These are phyloP conservation scores for Loriculus beryllinus DNA, from an alignment of 2,797 vertebrate species.

Conservation along the genomic window DNA sequence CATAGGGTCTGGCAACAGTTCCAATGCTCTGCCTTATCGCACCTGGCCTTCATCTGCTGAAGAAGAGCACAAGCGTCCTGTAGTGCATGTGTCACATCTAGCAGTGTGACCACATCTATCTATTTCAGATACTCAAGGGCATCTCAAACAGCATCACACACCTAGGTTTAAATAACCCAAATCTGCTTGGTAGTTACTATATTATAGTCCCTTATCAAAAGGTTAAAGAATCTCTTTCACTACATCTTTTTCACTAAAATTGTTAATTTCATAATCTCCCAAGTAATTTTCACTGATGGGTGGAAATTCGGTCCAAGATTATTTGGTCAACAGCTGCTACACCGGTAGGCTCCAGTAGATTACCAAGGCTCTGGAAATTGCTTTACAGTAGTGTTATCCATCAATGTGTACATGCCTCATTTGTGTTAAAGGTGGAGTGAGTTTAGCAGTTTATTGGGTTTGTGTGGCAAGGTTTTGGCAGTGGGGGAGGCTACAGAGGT, in stretches of 20 bases:
- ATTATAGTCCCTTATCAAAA: background rate
- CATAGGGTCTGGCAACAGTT: background rate
- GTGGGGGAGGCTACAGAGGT: background rate
- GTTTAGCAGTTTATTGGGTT: background rate
- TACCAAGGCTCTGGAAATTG: background rate
- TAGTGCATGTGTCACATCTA: background rate
- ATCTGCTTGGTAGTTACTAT: background rate
- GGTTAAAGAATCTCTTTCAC: background rate
- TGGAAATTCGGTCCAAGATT: background rate
- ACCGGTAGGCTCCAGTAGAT: background rate
- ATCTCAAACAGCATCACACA: background rate
- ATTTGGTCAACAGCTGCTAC: background rate
- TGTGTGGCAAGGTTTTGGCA: background rate
- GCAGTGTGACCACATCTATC: background rate
- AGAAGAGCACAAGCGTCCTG: background rate
- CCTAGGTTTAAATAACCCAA: background rate
- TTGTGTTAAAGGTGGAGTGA: background rate
- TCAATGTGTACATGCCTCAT: background rate
- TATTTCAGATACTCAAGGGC: background rate
- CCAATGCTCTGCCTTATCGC: background rate
- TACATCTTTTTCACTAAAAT: background rate
- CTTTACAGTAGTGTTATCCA: background rate
- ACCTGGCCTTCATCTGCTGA: background rate
- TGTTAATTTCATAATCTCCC: background rate
- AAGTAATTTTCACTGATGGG: background rate